Conservation (phyloP, 2,888 invertebrate species). For the Mesorhabditis spiculigera region DNA sequence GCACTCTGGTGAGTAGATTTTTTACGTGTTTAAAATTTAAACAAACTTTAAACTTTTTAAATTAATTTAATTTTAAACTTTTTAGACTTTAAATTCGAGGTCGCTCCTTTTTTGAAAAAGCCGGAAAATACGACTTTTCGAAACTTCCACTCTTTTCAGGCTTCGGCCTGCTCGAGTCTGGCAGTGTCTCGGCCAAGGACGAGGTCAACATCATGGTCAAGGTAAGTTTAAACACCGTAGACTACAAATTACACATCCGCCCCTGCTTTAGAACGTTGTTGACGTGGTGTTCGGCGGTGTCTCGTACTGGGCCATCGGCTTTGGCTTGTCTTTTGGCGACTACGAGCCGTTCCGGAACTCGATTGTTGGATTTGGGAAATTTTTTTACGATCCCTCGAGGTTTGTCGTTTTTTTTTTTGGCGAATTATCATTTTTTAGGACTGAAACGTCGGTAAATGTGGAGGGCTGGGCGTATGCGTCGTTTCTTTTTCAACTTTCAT, state of each 20-base stretch:
- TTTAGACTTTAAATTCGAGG: background rate
- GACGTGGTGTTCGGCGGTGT: conserved; percentile 87
- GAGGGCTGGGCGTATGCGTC: conserved; percentile 55
- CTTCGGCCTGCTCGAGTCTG: conserved; percentile 54
- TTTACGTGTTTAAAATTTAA: no score
- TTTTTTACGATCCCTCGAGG: conserved; percentile 53
- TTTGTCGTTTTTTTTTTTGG: background rate
- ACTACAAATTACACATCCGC: background rate
- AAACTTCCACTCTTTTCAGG: no score
- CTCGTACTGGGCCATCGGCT: conserved; percentile 92
- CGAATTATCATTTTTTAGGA: conserved; percentile 10
- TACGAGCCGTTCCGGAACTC: conserved; percentile 41
- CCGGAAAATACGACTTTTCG: no score
- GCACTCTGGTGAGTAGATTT: conserved; percentile 41
- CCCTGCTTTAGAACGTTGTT: conserved; percentile 62
- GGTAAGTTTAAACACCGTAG: background rate
- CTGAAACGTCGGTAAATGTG: conserved; percentile 24
- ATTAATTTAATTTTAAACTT: no score
- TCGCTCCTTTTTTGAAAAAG: background rate
- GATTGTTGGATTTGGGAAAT: conserved; percentile 48
- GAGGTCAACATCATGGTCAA: conserved; percentile 79
- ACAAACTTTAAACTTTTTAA: no score
- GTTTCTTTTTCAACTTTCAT: conserved; percentile 51
- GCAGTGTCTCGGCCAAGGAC: conserved; percentile 54
- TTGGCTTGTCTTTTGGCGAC: conserved; percentile 68